Evolutionary conservation across 2,888 invertebrate genomes (phyloP).

Genomic region (Sarcophaga carnaria): DNA sequence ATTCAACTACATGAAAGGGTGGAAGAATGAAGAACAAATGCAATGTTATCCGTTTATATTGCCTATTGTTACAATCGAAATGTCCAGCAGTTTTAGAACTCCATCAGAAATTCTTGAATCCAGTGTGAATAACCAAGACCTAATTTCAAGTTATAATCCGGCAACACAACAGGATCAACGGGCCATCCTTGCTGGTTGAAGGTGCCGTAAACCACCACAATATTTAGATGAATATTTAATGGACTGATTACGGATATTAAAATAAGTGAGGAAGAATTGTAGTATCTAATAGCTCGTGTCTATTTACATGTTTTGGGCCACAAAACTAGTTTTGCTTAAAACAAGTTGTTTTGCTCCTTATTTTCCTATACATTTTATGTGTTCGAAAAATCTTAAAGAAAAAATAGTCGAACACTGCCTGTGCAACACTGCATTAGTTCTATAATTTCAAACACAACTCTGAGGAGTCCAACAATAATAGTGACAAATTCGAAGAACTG

Average conservation of each 20-base stretch:
- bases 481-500: no score
- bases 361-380: no score
- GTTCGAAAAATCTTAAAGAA: neutral
- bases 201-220: neutral
- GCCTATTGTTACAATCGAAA: neutral
- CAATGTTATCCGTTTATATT: neutral
- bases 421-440: no score
- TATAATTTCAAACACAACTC: no score
- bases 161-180: slow-evolving; percentile 1
- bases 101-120: neutral
- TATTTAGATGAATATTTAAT: slow-evolving; percentile 5
- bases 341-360: no score
- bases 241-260: neutral
- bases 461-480: no score
- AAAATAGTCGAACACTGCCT: no score
- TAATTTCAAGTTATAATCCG: neutral
- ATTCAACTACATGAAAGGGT: neutral
- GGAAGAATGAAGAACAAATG: no score
- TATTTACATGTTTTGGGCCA: no score
- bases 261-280: neutral
- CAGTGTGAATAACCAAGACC: neutral
- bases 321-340: no score
- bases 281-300: no score
- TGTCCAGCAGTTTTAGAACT: neutral
- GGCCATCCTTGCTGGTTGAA: neutral